Percentiles rank a stretch among this genome's conserved stretches.
Evolutionary conservation across 1,140 invertebrate species (phyloP).

Genomic region (Leptestheria dahalacensis): DNA sequence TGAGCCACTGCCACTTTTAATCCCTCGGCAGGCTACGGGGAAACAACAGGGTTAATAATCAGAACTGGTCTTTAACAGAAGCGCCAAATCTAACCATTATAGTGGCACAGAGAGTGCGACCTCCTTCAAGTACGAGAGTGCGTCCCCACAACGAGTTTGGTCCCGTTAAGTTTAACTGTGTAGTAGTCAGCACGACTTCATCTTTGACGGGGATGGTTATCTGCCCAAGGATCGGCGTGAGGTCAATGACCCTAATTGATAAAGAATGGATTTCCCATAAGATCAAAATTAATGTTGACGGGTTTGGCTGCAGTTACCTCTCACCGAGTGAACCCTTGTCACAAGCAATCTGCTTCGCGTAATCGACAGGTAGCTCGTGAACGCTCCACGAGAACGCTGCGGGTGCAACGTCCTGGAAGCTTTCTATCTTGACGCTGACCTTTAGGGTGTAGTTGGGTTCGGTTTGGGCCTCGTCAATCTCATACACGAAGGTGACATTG

Average conservation of each 20-base stretch:
- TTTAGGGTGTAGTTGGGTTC: neutral
- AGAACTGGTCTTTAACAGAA: neutral
- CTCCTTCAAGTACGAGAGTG: conserved; percentile 23
- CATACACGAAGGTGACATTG: neutral
- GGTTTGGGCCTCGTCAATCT: neutral
- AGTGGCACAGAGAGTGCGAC: conserved; percentile 23
- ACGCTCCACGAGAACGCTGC: neutral
- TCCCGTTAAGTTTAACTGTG: conserved; percentile 23
- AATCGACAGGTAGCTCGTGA: conserved; percentile 1
- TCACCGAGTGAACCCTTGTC: conserved; percentile 8
- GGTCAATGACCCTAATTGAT: neutral
- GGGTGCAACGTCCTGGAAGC: neutral
- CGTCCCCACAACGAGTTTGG: conserved; percentile 26
- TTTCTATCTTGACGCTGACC: neutral
- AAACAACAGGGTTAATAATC: neutral
- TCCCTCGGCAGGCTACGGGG: conserved; percentile 41
- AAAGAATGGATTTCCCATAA: neutral
- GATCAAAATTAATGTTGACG: neutral
- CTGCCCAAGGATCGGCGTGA: conserved; percentile 13
- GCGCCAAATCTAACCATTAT: conserved; percentile 18
- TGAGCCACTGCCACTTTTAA: conserved; percentile 66
- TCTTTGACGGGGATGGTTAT: conserved; percentile 17
- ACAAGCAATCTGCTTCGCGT: neutral
- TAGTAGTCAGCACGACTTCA: conserved; percentile 19
- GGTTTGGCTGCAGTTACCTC: neutral